phyloP scores from a whole-genome alignment of 2,797 vertebrate species.

The Chanos chanos region DNA sequence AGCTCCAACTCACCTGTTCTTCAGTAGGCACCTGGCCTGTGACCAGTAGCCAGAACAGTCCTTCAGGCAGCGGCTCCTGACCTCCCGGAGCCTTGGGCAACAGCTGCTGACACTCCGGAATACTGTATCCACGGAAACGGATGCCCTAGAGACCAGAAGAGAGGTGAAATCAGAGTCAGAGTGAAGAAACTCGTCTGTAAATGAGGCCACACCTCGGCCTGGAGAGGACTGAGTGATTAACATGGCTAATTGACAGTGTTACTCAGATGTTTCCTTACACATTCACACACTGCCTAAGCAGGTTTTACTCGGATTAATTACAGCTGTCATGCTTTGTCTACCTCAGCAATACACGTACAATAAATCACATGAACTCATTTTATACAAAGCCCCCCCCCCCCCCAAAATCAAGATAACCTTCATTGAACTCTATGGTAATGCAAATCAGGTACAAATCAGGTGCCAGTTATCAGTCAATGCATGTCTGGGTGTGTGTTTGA shows the following conservation, averaged over 20 bases:
- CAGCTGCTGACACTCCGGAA: conserved; percentile 92
- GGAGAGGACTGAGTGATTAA: too few relatives aligned
- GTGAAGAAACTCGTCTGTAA: conserved; percentile 9
- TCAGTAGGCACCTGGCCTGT: conserved; percentile 88
- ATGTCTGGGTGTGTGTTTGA: neutral
- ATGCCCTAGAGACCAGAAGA: conserved; percentile 75
- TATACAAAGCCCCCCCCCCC: too few relatives aligned
- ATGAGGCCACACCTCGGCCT: neutral
- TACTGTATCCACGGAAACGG: conserved; percentile 92
- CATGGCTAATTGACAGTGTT: too few relatives aligned
- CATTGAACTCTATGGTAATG: neutral
- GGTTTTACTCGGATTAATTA: neutral
- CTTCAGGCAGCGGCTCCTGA: conserved; percentile 89
- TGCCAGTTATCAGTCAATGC: neutral
- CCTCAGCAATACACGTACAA: neutral
- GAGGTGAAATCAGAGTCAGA: neutral
- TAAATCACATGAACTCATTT: neutral
- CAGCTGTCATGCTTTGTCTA: neutral
- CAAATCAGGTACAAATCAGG: too few relatives aligned
- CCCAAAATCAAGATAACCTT: neutral
- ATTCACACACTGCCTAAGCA: too few relatives aligned
- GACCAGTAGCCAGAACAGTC: conserved; percentile 95
- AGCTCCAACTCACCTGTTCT: conserved; percentile 79
- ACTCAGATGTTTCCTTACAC: too few relatives aligned
- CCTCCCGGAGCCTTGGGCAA: conserved; percentile 88